Evolutionary conservation across 2,797 vertebrate genomes (phyloP), one percentile per base, ranked within the genome.

Genomic region (Scolopax rusticola): DNA sequence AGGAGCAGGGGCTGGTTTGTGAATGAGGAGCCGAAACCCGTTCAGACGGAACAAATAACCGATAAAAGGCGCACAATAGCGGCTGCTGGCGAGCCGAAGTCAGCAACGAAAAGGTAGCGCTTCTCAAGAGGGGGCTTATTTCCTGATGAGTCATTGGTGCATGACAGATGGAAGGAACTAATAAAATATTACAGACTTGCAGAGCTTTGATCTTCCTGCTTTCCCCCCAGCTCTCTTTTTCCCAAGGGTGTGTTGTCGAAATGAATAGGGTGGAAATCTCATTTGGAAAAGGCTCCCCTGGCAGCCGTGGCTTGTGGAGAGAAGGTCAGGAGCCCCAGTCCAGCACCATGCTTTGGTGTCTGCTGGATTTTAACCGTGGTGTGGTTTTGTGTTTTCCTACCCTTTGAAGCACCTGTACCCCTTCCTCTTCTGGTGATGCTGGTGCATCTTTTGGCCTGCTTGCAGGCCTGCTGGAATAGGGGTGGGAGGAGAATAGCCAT

Each of bases 1-100:
- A 59, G 86, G 83, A 93, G 95, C 80, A 68, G 54, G 41, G 78
- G 43, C 89, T 95, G 96, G 68, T 93, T 97, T 97, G 95, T 98
- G 97, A 97, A 97, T 97, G 97, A 89, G 87, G 85, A 93, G 89
- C 87, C 3, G 33, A 48, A 75, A 68, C 93, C 45, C 93, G 79
- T 95, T 97, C 97, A 94, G 89, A 91, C 7, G n/a, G 88, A 93
- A 90, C 94, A 96, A 97, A 97, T 95, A 94, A 95, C 89, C 75
- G 83, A 92, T 95, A 80, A 95, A 95, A 85, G 85, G 40, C 64
- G 4, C 84, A 95, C 88, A 95, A 87, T 61, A 94, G 93, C 33
- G 25, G 71, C 87, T 76, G 86, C 93, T 95, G 41, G 5, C 57
- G 15, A 93, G 89, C 87, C 8, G 7, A 50, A 82, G 86, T 65